Evolutionary conservation across 2,797 vertebrate genomes (phyloP).

Genomic region (Eupleurogrammus muticus): DNA sequence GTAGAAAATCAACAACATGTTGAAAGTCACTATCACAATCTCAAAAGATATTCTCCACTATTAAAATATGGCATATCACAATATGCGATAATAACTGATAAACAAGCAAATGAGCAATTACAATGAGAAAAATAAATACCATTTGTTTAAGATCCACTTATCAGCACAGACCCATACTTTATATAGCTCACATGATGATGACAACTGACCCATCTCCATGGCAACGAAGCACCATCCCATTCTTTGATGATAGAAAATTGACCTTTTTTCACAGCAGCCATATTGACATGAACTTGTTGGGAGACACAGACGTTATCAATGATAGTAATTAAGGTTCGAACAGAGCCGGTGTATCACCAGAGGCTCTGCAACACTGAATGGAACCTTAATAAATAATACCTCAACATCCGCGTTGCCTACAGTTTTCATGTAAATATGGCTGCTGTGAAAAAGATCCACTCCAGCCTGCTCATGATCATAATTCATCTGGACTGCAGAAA

Average conservation of each 20-base stretch:
- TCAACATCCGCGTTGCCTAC: no score
- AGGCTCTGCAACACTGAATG: no score
- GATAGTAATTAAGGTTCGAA: no score
- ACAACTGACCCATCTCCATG: background rate
- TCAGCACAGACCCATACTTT: background rate
- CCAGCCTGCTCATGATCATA: no score
- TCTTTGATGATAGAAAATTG: background rate
- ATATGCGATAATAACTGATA: background rate
- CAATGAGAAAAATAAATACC: background rate
- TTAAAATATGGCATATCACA: background rate
- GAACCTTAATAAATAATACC: no score
- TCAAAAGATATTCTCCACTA: background rate
- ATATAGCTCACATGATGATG: conserved; percentile 15
- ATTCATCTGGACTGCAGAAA: no score
- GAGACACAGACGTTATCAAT: no score
- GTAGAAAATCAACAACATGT: background rate
- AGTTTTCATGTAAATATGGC: no score
- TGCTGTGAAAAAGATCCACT: no score
- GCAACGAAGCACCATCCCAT: background rate
- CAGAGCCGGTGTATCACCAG: no score
- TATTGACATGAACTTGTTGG: no score
- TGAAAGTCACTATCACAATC: background rate
- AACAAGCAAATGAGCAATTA: background rate
- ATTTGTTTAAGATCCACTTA: background rate
- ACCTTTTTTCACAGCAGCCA: no score